A percentile compares a stretch with the other conserved stretches of the same genome.
These are phyloP conservation scores for Centropristis striata DNA, from an alignment of 2,113 vertebrate genomes.

Conservation along the genomic window DNA sequence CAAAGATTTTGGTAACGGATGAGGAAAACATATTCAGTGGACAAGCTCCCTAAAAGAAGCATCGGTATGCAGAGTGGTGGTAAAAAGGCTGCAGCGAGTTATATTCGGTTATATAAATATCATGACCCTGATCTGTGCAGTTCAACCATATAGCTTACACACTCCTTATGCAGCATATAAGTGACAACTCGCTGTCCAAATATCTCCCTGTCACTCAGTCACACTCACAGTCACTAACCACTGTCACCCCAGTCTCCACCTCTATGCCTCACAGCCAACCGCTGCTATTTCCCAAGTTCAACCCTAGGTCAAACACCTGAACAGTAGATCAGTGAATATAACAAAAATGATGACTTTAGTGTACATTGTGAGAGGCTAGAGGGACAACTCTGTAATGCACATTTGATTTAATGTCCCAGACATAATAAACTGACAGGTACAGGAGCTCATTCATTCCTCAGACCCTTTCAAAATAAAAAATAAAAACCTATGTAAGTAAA, in stretches of 20 bases:
- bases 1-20: not conserved
- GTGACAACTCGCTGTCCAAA: constrained; percentile 59
- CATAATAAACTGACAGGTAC: constrained; percentile 15
- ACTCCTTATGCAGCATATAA: constrained; percentile 59
- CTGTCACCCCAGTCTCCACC: constrained; percentile 56
- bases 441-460: not conserved
- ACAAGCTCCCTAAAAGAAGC: not conserved
- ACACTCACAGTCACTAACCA: constrained; percentile 31
- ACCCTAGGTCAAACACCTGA: constrained; percentile 67
- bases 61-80: not conserved
- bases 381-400: not conserved
- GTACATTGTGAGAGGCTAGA: not conserved
- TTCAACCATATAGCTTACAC: constrained; percentile 47
- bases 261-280: constrained; percentile 59
- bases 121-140: constrained; percentile 46
- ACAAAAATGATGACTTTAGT: not conserved
- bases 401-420: constrained; percentile 19
- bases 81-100: constrained; percentile 14
- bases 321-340: constrained; percentile 19
- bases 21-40: not conserved
- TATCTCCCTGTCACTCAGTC: constrained; percentile 31
- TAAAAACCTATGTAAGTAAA: constrained; percentile 4
- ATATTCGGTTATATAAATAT: constrained; percentile 24
- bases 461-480: not conserved
- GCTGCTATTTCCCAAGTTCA: constrained; percentile 76